Evolutionary conservation across 2,113 vertebrate species (phyloP).

Genomic region (Todiramphus saurophagus): DNA sequence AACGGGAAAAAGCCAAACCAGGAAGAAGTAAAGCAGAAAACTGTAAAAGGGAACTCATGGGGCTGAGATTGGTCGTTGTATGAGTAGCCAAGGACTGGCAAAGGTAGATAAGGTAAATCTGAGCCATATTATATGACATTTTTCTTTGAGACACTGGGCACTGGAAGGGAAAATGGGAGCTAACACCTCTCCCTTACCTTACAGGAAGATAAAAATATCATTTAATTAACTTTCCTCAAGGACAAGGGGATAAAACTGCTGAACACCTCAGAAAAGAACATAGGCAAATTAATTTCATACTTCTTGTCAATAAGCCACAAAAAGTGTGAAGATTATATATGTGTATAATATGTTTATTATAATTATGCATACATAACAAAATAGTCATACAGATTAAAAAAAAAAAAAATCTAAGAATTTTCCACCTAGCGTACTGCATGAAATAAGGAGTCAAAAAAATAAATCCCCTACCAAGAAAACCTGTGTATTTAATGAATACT

Average conservation of each 20-base stretch:
- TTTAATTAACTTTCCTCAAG: slow-evolving; percentile 34
- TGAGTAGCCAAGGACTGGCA: not conserved
- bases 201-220: not conserved
- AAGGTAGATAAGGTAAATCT: not conserved
- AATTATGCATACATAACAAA: not conserved
- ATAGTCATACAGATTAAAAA: not conserved
- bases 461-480: not conserved
- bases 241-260: not conserved
- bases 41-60: not conserved
- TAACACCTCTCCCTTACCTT: not conserved
- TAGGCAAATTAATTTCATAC: not conserved
- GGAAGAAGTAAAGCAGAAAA: not conserved
- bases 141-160: not conserved
- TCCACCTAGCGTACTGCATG: not conserved
- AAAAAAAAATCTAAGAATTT: not conserved
- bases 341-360: not conserved
- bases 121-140: not conserved
- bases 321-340: not conserved
- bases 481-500: not conserved
- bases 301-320: not conserved
- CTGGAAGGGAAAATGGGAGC: not conserved
- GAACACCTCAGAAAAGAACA: not conserved
- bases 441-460: not conserved
- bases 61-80: not conserved
- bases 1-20: not conserved